These are phyloP conservation scores for Latrodectus elegans DNA, from an alignment of 2,888 invertebrate species.

Conservation along the genomic window DNA sequence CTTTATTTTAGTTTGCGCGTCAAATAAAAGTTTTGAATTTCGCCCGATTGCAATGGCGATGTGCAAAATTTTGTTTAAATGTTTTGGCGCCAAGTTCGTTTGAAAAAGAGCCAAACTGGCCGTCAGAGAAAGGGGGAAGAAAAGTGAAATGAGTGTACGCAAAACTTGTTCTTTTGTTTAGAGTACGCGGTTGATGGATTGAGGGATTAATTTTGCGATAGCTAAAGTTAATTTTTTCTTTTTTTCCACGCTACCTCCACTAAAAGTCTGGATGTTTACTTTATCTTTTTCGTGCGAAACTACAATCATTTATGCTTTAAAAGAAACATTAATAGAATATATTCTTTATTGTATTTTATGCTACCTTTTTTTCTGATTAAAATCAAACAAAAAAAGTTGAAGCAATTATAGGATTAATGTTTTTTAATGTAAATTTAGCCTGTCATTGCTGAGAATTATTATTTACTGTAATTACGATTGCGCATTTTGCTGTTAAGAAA, in stretches of 20 bases:
- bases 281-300: neutral
- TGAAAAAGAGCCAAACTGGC: conserved; percentile 43
- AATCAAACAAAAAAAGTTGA: too few species aligned
- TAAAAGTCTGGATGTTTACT: neutral
- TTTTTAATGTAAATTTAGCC: too few species aligned
- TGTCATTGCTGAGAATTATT: too few species aligned
- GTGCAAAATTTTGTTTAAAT: conserved; percentile 52
- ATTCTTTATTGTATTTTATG: neutral
- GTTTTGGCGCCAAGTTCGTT: conserved; percentile 51
- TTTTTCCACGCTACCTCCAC: neutral
- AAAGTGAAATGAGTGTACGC: conserved; percentile 30
- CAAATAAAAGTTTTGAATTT: conserved; percentile 51
- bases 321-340: neutral
- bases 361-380: neutral
- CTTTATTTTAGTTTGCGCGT: conserved; percentile 29
- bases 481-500: too few species aligned
- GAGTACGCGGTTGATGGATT: neutral
- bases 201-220: neutral
- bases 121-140: conserved; percentile 9
- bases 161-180: neutral
- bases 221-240: neutral
- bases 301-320: neutral
- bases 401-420: too few species aligned
- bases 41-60: conserved; percentile 13
- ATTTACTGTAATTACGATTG: too few species aligned